These are phyloP conservation scores for Seira musarum DNA, from an alignment of 2,888 invertebrate genomes.

Conservation along the genomic window DNA sequence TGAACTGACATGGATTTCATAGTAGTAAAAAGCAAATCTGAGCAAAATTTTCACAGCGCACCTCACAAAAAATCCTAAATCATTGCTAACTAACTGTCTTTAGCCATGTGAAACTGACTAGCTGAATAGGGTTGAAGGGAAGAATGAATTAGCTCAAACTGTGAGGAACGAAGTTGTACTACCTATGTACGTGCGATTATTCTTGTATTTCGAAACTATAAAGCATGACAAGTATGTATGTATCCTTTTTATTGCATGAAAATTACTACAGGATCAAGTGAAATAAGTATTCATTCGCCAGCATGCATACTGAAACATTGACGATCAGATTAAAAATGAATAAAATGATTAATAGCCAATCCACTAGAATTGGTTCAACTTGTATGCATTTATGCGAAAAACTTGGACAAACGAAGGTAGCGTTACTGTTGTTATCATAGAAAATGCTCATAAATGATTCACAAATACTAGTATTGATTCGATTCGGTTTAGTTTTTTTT, in stretches of 20 bases:
- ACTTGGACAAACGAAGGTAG: too few relatives aligned
- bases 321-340: not conserved
- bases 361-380: not conserved
- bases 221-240: not conserved
- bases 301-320: too few relatives aligned
- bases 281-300: not conserved
- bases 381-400: too few relatives aligned
- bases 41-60: not conserved
- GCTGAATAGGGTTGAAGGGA: not conserved
- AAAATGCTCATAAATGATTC: too few relatives aligned
- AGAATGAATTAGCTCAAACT: not conserved
- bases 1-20: too few relatives aligned
- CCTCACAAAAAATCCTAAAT: not conserved
- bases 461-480: too few relatives aligned
- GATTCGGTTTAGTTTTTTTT: too few relatives aligned
- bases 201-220: not conserved
- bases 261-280: not conserved
- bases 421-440: too few relatives aligned
- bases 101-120: conserved; percentile 51
- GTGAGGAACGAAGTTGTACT: not conserved
- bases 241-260: not conserved
- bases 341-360: not conserved
- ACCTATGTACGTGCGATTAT: not conserved
- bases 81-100: conserved; percentile 42
- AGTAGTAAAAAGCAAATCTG: not conserved